Percentiles rank a stretch among this genome's conserved stretches.
phyloP scores from a whole-genome alignment of 2,888 invertebrate genomes.

The Psylliodes chrysocephalus region DNA sequence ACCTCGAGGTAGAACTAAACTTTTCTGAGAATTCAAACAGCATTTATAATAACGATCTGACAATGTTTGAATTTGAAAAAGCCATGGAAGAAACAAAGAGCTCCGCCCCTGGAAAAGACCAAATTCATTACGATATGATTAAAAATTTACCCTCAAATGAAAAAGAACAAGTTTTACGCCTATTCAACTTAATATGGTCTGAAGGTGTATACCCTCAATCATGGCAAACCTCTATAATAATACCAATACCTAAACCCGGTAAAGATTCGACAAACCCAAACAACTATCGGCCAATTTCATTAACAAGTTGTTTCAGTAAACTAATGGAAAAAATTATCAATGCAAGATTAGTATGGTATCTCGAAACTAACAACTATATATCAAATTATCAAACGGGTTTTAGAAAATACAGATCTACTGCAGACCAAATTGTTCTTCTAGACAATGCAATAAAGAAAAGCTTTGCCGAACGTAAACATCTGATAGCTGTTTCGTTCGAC shows the following conservation, averaged over 20 bases:
- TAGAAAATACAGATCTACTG: constrained; percentile 3
- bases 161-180: constrained; percentile 1
- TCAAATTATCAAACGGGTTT: constrained; percentile 15
- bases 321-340: constrained; percentile 29
- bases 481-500: constrained; percentile 21
- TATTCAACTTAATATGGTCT: constrained; percentile 27
- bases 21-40: not conserved
- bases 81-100: constrained; percentile 4
- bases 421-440: constrained; percentile 6
- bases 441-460: constrained; percentile 15
- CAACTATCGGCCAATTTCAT: constrained; percentile 23
- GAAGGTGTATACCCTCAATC: constrained; percentile 8
- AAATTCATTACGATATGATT: constrained; percentile 15
- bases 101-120: constrained; percentile 18
- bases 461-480: constrained; percentile 9
- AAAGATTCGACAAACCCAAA: constrained; percentile 4
- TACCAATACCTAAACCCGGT: constrained; percentile 21
- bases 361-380: constrained; percentile 15
- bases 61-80: constrained; percentile 7
- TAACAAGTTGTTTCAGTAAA: constrained; percentile 31
- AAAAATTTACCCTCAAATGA: not conserved
- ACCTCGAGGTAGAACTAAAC: not conserved
- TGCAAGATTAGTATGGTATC: constrained; percentile 10
- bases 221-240: constrained; percentile 23
- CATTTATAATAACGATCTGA: constrained; percentile 7